These are phyloP conservation scores for Melipona bicolor DNA, from an alignment of 2,888 invertebrate species.

Conservation along the genomic window DNA sequence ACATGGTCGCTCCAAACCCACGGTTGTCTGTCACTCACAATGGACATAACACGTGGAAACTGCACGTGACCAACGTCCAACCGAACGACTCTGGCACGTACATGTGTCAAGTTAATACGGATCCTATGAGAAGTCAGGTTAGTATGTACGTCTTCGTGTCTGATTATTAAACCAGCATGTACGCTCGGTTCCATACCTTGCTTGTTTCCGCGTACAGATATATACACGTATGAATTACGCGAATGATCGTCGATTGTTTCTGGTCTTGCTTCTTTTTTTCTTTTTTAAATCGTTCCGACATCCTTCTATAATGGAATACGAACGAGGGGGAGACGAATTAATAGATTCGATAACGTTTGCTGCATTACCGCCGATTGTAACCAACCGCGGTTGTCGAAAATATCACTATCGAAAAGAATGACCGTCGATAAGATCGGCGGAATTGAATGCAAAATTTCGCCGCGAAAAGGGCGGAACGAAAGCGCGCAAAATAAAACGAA, in stretches of 20 bases:
- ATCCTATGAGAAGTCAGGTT: conserved; percentile 95
- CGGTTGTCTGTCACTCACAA: conserved; percentile 95
- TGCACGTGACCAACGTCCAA: conserved; percentile 95
- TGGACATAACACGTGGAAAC: conserved; percentile 97
- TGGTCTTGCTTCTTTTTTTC: no score
- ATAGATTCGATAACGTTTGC: conserved; percentile 11
- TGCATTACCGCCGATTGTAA: not conserved
- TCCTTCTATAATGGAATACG: not conserved
- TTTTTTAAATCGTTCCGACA: no score
- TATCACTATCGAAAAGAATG: conserved; percentile 21
- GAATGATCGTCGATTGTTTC: no score
- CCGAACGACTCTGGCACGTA: conserved; percentile 96
- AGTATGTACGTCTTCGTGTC: conserved; percentile 74
- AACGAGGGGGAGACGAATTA: not conserved
- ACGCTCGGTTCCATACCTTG: not conserved
- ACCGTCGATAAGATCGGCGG: conserved; percentile 33
- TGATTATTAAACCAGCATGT: not conserved
- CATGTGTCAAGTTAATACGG: conserved; percentile 97
- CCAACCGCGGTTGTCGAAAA: conserved; percentile 12
- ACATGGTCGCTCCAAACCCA: conserved; percentile 95
- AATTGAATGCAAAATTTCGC: conserved; percentile 33
- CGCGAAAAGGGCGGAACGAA: not conserved
- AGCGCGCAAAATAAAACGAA: not conserved
- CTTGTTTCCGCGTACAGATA: not conserved
- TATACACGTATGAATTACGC: no score